Conservation (phyloP, 2,888 invertebrate genomes). For the Hermodice carunculata region DNA sequence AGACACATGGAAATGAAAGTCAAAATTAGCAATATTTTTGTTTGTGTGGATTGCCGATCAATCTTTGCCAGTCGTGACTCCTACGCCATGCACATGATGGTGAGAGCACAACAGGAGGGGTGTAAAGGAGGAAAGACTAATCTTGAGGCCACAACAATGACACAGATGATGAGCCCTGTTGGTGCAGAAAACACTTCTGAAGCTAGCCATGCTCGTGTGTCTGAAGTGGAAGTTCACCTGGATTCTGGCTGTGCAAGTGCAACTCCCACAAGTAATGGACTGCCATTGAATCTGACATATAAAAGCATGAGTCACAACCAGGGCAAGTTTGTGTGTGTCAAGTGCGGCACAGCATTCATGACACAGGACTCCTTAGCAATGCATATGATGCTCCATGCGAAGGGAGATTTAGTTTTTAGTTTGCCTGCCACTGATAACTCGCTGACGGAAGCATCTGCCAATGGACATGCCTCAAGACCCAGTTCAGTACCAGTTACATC, state of each 20-base stretch:
- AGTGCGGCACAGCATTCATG: conserved; percentile 52
- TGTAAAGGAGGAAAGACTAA: conserved; percentile 21
- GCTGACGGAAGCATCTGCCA: background rate
- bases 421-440: background rate
- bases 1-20: conserved; percentile 46
- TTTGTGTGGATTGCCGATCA: conserved; percentile 65
- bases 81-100: conserved; percentile 70
- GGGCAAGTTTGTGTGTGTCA: background rate
- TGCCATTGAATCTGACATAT: too few species aligned
- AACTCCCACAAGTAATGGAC: too few species aligned
- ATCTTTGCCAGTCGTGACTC: conserved; percentile 66
- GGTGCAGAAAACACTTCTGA: background rate
- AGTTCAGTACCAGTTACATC: conserved; percentile 8
- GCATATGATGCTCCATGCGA: conserved; percentile 63
- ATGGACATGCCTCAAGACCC: background rate
- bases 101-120: conserved; percentile 63
- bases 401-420: too few species aligned
- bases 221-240: too few species aligned
- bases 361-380: conserved; percentile 64
- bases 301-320: too few species aligned
- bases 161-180: background rate
- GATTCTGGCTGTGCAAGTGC: too few species aligned
- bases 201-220: background rate
- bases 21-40: conserved; percentile 52
- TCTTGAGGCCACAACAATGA: background rate